Conservation (phyloP, 2,888 invertebrate genomes). For the Parthenolecanium corni region DNA sequence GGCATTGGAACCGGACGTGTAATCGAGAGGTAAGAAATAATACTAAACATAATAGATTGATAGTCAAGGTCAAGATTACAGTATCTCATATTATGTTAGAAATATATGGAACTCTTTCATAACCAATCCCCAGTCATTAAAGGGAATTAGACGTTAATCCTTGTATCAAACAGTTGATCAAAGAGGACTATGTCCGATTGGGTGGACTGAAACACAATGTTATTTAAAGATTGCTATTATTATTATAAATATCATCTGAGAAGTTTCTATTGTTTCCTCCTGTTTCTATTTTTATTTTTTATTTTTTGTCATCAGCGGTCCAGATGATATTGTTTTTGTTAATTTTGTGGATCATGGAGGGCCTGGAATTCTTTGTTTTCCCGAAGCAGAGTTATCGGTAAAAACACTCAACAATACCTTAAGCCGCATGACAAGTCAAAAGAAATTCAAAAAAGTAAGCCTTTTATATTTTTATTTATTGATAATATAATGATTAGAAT, state of each 20-base stretch:
- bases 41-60: not conserved
- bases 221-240: too few species aligned
- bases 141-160: too few species aligned
- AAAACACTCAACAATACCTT: constrained; percentile 35
- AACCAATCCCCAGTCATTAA: too few species aligned
- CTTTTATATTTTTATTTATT: not conserved
- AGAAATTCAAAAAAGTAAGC: constrained; percentile 41
- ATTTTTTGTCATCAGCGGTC: constrained; percentile 39
- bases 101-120: too few species aligned
- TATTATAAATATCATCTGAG: too few species aligned
- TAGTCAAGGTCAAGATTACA: too few species aligned
- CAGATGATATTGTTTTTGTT: constrained; percentile 48
- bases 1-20: constrained; percentile 44
- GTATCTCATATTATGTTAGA: too few species aligned
- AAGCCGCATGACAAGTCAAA: constrained; percentile 37
- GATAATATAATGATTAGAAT: constrained; percentile 24
- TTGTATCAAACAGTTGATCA: too few species aligned
- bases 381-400: constrained; percentile 39
- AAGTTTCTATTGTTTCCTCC: not conserved
- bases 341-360: constrained; percentile 52
- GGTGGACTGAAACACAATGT: too few species aligned
- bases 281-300: constrained; percentile 5
- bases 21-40: constrained; percentile 38
- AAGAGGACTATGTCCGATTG: too few species aligned
- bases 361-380: constrained; percentile 45